Percentiles rank a stretch among this genome's conserved stretches.
These are phyloP conservation scores for Drosophila pseudoananassae DNA, from an alignment of 1,140 invertebrate genomes.

Conservation along the genomic window DNA sequence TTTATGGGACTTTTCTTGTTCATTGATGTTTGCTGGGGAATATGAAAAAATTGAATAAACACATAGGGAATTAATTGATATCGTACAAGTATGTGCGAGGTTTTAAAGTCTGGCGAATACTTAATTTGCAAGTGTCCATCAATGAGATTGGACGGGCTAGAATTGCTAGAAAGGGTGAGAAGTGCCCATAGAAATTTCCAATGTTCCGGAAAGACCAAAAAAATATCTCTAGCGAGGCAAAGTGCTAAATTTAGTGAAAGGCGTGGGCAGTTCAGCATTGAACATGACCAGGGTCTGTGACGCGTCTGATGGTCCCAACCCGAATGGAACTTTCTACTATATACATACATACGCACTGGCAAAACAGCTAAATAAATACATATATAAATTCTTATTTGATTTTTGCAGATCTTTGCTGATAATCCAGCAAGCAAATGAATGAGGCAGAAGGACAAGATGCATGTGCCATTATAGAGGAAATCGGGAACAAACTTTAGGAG, in stretches of 20 bases:
- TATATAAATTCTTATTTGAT: slow-evolving; percentile 11
- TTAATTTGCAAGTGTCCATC: slow-evolving; percentile 52
- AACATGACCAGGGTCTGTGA: slow-evolving; percentile 70
- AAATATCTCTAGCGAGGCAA: slow-evolving; percentile 44
- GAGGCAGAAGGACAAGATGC: slow-evolving; percentile 63
- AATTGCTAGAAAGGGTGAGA: slow-evolving; percentile 26
- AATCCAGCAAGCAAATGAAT: slow-evolving; percentile 37
- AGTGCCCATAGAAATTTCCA: slow-evolving; percentile 40
- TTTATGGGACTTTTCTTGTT: slow-evolving; percentile 31
- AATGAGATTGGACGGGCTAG: slow-evolving; percentile 16
- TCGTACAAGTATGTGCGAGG: slow-evolving; percentile 9
- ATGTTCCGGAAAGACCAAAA: slow-evolving; percentile 44
- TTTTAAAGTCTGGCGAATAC: slow-evolving; percentile 27
- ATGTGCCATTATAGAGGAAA: slow-evolving; percentile 71
- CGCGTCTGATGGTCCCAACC: slow-evolving; percentile 54
- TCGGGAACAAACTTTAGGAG: slow-evolving; percentile 39
- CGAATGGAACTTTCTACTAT: slow-evolving; percentile 53
- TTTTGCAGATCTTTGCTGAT: slow-evolving; percentile 45
- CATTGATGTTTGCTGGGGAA: slow-evolving; percentile 33
- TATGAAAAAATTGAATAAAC: slow-evolving; percentile 31
- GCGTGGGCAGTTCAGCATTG: slow-evolving; percentile 73
- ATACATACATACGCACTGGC: slow-evolving; percentile 2
- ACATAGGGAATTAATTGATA: slow-evolving; percentile 31
- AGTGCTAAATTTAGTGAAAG: slow-evolving; percentile 69
- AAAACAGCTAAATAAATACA: slow-evolving; percentile 26